Evolutionary conservation across 23 tunicate species (phyloP), one percentile per base, ranked within the genome.

Genomic region (Pegea sp.): DNA sequence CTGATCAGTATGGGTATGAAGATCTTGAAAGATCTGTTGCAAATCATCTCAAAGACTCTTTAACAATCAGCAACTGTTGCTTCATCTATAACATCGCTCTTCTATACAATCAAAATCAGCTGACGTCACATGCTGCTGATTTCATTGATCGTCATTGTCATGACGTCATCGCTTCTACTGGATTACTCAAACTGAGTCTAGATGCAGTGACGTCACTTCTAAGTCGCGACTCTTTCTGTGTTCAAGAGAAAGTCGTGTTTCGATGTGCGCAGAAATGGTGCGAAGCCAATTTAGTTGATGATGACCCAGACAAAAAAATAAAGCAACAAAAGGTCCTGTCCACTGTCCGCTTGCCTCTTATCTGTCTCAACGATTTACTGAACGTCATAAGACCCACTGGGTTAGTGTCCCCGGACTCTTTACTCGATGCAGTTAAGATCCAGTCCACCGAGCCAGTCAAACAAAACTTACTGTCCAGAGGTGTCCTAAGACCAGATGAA

Each of bases 191-290:
- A 16, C 65, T 70, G 52, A 68, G 68, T 25, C 48, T 64, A 51
- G 93, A 73, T 46, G 91, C 93, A 19, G 42, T 63, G 1, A 63
- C 60, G 22, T 62, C 59, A 29, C 64, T 91, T 29, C 52, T 91
- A 50, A 44, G 53, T 29, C 58, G 99, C 30, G 91, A 91, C 34
- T 91, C 99, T 25, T 68, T 91, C 26, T 91, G 93, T 68, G 99
- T 90, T 1, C 88, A 92, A 0, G 99, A 91, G 55, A 72, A 68
- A 64, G 74, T 63, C 1, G 79, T 91, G 49, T 91, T 91, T 48
- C 68, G 69, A 64, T 63, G 87, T 29, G 84, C 75, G 22, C 66
- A 69, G 29, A 49, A 62, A 3, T 91, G 99, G 99, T 78, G 92
- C 54, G 69, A 65, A 3, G 31, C 20, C 4, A 64, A 79, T 38